Evolutionary conservation across 2,797 vertebrate genomes (phyloP), one percentile per base, ranked within the genome.

Genomic region (Chaetophractus vellerosus): DNA sequence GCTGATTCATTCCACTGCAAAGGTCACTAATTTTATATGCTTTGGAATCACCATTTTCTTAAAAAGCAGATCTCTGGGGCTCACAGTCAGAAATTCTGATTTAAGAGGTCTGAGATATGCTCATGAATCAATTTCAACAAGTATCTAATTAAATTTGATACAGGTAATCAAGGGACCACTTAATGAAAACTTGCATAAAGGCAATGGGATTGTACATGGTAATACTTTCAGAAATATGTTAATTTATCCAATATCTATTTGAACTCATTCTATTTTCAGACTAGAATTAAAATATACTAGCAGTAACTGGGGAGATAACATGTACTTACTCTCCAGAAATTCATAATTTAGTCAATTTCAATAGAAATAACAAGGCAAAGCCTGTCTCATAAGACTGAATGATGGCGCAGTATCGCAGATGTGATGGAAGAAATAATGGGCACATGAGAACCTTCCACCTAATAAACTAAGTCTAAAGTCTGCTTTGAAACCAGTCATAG

Each of bases 241-340:
- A 50, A 38, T 48, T 78, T 24, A 82, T 57, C 26, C 23, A 50
- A 15, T 55, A 75, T 76, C 91, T 89, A 85, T 80, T 61, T 89
- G 63, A 92, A 45, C 81, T 87, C 38, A 59, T 59, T 90, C 82
- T 80, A 48, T 69, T 90, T 83, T 92, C 59, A 84, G 80, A 64
- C 26, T 52, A 52, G 50, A 52, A 52, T 52, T 15, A 52, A 2
- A 90, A 12, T 83, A 63, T 21, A 23, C 26, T 50, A 75, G 15
- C 26, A 68, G 28, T 71, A 90, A 18, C 68, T 33, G 14, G 91
- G 8, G 28, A 87, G 33, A 83, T 83, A 33, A 80, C 26, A 19
- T 3, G 31, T 55, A 61, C 52, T 66, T 55, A 61, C 52, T 66
- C 75, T 95, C 55, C 76, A 63, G 71, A 85, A 91, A 93, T 88